Evolutionary conservation across 2,888 invertebrate genomes (phyloP).

Genomic region (Tiphia femorata): DNA sequence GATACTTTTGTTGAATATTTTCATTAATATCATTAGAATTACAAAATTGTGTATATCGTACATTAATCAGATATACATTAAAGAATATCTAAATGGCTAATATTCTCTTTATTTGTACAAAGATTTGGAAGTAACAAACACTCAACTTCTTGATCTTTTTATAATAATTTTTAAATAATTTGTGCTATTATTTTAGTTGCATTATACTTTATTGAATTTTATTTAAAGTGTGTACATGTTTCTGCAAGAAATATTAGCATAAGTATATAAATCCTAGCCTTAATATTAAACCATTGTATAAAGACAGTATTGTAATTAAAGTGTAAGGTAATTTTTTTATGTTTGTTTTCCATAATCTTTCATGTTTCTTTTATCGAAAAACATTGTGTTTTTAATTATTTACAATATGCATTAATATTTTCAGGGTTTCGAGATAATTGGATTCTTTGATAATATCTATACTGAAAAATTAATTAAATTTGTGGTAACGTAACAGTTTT

Average conservation of each 20-base stretch:
- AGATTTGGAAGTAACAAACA: not conserved
- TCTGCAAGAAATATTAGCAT: too few species aligned
- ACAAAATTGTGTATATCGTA: not conserved
- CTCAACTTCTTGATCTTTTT: not conserved
- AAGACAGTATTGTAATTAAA: conserved; percentile 14
- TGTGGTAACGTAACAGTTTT: conserved; percentile 35
- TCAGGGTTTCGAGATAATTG: too few species aligned
- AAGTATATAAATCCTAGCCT: conserved; percentile 25
- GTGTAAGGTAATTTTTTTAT: conserved; percentile 18
- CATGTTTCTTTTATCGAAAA: conserved; percentile 20
- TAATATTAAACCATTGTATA: conserved; percentile 33
- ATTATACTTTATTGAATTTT: not conserved
- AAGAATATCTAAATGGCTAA: too few species aligned
- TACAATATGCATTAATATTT: too few species aligned
- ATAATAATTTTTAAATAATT: not conserved
- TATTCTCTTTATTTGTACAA: not conserved
- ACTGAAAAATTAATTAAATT: conserved; percentile 17
- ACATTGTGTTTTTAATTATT: too few species aligned
- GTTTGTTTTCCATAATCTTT: conserved; percentile 19
- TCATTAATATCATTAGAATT: conserved; percentile 34
- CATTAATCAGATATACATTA: too few species aligned
- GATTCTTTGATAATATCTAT: not conserved
- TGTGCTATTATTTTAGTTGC: conserved; percentile 1
- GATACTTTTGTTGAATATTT: conserved; percentile 40
- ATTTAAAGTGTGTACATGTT: too few species aligned